These are phyloP conservation scores for Zelleria hepariella DNA, from an alignment of 2,888 invertebrate genomes.

Conservation along the genomic window DNA sequence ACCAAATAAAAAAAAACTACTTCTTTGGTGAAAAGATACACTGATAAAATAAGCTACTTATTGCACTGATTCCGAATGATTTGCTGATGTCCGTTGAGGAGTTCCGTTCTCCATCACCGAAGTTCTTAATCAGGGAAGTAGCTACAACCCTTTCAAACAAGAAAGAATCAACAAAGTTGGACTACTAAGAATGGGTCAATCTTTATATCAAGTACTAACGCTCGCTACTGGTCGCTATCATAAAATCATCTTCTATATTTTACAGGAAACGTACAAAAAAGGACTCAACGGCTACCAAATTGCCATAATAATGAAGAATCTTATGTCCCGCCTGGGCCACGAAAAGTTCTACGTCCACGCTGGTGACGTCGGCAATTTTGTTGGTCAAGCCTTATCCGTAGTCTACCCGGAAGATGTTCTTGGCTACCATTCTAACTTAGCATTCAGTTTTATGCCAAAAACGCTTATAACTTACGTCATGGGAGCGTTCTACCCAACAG, in stretches of 20 bases:
- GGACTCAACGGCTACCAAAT: constrained; percentile 64
- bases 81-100: no score
- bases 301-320: constrained; percentile 64
- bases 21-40: no score
- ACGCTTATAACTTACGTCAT: constrained; percentile 26
- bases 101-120: no score
- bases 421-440: constrained; percentile 71
- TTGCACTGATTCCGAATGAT: no score
- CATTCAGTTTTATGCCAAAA: constrained; percentile 20
- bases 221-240: no score
- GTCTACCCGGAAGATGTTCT: constrained; percentile 63
- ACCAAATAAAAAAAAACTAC: no score
- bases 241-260: no score
- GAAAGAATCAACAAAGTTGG: not conserved
- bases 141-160: not conserved
- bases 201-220: no score
- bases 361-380: constrained; percentile 76
- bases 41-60: no score
- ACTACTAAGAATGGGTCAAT: not conserved
- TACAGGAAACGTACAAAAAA: constrained; percentile 44
- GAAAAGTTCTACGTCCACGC: constrained; percentile 74
- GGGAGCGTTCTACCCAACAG: constrained; percentile 44
- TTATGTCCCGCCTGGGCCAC: constrained; percentile 74
- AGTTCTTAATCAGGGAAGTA: no score
- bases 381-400: constrained; percentile 62